phyloP scores from a whole-genome alignment of 2,113 vertebrate species.

The Synodontis membranacea region DNA sequence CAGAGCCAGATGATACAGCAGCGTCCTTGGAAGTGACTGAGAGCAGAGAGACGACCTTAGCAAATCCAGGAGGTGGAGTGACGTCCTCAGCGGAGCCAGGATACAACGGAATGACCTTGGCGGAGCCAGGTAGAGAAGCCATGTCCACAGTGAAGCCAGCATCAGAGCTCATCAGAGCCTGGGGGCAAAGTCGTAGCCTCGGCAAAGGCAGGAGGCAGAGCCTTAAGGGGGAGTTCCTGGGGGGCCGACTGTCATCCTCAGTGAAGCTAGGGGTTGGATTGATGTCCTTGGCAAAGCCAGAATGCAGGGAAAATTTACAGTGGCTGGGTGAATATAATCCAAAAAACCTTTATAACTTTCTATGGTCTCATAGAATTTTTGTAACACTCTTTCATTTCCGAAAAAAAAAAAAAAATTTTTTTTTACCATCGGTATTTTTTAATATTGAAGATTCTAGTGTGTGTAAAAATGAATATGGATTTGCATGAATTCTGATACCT shows the following conservation, averaged over 20 bases:
- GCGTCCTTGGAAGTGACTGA: neutral
- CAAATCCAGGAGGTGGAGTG: neutral
- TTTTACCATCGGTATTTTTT: too few relatives aligned
- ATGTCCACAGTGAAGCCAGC: too few relatives aligned
- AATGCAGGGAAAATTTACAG: neutral
- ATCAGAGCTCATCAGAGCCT: too few relatives aligned
- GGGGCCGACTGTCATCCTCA: neutral
- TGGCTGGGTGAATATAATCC: neutral
- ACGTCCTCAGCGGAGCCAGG: neutral
- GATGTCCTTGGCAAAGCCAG: neutral
- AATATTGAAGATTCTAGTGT: neutral
- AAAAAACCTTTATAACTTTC: neutral
- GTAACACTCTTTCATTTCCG: neutral
- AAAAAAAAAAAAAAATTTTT: too few relatives aligned
- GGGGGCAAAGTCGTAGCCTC: too few relatives aligned
- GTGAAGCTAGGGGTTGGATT: neutral
- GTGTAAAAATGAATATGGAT: neutral
- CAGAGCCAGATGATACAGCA: neutral
- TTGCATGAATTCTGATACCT: neutral
- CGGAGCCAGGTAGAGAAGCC: neutral
- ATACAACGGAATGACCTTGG: neutral
- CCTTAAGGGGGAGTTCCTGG: neutral
- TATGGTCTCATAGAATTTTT: neutral
- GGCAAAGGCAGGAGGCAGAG: neutral
- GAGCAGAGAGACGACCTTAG: too few relatives aligned